Percentiles rank a stretch among this genome's conserved stretches.
Conservation (phyloP, 1,140 invertebrate species). For the Lucilia sericata region DNA sequence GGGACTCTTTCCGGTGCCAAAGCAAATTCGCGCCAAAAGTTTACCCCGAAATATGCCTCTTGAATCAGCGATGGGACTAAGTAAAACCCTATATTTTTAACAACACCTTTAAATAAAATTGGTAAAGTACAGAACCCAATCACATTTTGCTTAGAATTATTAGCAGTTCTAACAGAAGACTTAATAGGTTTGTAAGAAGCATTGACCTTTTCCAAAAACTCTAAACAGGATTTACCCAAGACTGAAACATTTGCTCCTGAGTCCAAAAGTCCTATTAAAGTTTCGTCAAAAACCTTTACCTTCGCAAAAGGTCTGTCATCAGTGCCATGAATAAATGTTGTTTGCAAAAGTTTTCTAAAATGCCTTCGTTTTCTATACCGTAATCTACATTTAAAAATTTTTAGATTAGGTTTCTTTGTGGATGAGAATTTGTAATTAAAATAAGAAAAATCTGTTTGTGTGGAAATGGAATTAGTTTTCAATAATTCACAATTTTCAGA, state of each 20-base stretch:
- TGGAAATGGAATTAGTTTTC: neutral
- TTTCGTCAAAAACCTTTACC: neutral
- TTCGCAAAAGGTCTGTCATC: slow-evolving; percentile 27
- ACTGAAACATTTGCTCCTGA: too few relatives aligned
- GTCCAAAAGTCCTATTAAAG: neutral
- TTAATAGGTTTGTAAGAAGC: neutral
- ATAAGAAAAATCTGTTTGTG: neutral
- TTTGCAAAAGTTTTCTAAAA: neutral
- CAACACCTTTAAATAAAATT: neutral
- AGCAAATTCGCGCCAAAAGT: slow-evolving; percentile 7
- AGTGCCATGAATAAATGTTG: neutral
- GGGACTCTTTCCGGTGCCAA: neutral
- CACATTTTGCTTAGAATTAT: neutral
- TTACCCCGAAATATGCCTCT: neutral
- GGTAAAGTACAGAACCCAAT: neutral
- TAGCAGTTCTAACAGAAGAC: neutral
- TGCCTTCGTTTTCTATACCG: neutral
- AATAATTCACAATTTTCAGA: neutral
- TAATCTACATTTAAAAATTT: neutral
- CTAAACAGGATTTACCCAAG: too few relatives aligned
- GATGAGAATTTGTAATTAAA: neutral
- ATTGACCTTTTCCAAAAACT: neutral
- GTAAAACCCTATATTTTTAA: neutral
- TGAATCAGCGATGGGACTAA: neutral
- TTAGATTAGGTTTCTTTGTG: too few relatives aligned